These are phyloP conservation scores for Cataglyphis altisquamis DNA, from an alignment of 2,888 invertebrate species.

Conservation along the genomic window DNA sequence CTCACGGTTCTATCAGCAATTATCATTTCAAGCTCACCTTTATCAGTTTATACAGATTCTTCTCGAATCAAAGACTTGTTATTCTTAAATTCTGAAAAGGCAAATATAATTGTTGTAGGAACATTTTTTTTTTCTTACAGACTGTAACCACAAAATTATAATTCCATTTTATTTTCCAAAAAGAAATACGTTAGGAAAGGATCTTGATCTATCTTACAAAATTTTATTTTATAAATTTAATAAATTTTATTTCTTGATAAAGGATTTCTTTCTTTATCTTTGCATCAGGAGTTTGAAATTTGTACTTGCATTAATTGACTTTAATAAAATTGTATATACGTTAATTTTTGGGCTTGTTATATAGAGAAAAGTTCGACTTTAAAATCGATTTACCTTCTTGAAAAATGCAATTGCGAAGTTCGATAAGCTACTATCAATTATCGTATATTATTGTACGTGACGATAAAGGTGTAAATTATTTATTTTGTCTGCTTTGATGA, in stretches of 20 bases:
- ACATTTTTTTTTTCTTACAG: neutral
- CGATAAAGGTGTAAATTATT: neutral
- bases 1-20: neutral
- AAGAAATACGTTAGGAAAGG: neutral
- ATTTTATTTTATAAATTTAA: constrained; percentile 32
- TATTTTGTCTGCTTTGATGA: neutral
- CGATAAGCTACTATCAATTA: neutral
- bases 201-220: neutral
- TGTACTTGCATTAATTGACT: constrained; percentile 71
- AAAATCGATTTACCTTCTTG: neutral
- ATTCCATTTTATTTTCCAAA: neutral
- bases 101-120: neutral
- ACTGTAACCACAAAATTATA: neutral
- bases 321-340: neutral
- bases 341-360: neutral
- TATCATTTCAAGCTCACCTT: neutral
- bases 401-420: neutral
- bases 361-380: neutral
- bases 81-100: neutral
- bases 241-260: neutral
- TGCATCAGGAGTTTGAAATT: constrained; percentile 51
- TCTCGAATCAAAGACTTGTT: neutral
- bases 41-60: neutral
- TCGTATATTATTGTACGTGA: constrained; percentile 2
- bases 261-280: neutral